phyloP scores from a whole-genome alignment of 2,113 vertebrate species.

The Accipiter virgatus region DNA sequence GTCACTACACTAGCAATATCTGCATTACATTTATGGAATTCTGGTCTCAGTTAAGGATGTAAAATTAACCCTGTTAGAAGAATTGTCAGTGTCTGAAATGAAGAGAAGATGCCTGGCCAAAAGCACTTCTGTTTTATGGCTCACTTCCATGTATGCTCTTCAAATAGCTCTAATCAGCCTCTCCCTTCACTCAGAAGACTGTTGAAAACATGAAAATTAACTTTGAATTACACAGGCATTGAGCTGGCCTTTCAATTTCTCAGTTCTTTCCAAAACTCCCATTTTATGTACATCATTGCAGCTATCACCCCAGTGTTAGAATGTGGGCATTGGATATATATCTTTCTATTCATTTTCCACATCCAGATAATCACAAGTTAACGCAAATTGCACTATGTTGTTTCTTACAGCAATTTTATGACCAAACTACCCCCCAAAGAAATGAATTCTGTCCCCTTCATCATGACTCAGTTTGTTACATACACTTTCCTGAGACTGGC shows the following conservation, averaged over 20 bases:
- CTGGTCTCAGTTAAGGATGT: not conserved
- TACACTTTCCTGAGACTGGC: not conserved
- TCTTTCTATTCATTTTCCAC: not conserved
- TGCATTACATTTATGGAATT: not conserved
- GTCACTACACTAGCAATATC: not conserved
- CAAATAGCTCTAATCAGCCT: constrained; percentile 18
- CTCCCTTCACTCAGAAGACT: not conserved
- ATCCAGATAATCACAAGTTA: not conserved
- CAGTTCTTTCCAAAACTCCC: not conserved
- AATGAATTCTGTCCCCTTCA: constrained; percentile 6
- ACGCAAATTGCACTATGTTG: not conserved
- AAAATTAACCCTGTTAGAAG: constrained; percentile 1
- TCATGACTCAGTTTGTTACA: not conserved
- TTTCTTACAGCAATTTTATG: constrained; percentile 23
- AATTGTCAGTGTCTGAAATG: not conserved
- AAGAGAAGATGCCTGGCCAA: not conserved
- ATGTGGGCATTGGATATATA: not conserved
- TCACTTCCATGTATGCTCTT: not conserved
- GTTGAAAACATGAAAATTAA: constrained; percentile 9
- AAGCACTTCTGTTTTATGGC: constrained; percentile 4
- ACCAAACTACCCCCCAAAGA: not conserved
- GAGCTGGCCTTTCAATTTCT: not conserved
- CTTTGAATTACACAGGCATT: not conserved
- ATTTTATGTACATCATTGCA: not conserved
- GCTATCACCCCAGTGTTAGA: not conserved